A percentile compares a stretch with the other conserved stretches of the same genome.
Conservation (phyloP, 2,113 vertebrate genomes). For the Carlito syrichta region DNA sequence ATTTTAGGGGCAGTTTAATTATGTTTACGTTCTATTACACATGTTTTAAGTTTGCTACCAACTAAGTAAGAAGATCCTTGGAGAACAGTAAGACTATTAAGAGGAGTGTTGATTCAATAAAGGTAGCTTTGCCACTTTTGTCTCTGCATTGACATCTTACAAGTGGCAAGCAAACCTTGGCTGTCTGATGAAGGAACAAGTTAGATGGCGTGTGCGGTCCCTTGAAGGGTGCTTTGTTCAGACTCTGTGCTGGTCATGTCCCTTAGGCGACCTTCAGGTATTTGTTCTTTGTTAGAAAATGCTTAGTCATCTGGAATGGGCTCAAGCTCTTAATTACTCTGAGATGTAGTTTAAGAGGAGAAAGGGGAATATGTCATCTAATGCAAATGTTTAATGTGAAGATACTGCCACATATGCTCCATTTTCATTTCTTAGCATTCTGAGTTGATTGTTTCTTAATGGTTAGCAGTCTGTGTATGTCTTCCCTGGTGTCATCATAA, state of each 20-base stretch:
- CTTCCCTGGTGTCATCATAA: not conserved
- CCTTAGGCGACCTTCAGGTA: not conserved
- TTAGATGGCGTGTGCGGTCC: not conserved
- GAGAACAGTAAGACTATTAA: not conserved
- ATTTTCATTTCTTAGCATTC: not conserved
- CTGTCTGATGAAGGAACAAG: not conserved
- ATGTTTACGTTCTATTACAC: not conserved
- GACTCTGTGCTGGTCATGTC: too few relatives aligned
- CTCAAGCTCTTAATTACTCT: not conserved
- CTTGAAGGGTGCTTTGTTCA: not conserved
- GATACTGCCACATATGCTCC: accelerated
- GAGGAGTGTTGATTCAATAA: not conserved
- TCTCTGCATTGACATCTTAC: accelerated
- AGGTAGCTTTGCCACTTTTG: accelerated
- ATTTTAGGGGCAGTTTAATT: not conserved
- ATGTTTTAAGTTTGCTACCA: not conserved
- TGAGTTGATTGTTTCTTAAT: not conserved
- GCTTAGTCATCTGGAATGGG: not conserved
- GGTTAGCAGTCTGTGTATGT: not conserved
- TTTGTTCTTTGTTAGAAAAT: not conserved
- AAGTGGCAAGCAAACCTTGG: accelerated
- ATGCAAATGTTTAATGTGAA: not conserved
- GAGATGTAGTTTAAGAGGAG: too few relatives aligned
- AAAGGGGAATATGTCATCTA: not conserved
- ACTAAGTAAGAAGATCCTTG: not conserved